Evolutionary conservation across 2,797 vertebrate genomes (phyloP).

Genomic region (Craterocephalus amniculus): DNA sequence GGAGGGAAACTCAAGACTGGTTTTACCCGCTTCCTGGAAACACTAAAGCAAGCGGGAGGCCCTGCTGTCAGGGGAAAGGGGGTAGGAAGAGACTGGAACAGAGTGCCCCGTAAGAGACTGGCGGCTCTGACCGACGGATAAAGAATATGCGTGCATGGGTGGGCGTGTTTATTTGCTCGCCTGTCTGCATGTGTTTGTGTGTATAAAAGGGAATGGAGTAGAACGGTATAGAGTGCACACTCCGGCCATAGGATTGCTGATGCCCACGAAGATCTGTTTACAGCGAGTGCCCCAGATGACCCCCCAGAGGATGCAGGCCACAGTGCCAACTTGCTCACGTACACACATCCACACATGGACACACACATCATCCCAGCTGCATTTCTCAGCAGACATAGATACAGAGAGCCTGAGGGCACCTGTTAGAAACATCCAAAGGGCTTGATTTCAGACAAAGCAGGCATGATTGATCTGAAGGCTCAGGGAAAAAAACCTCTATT

Average conservation of each 20-base stretch:
- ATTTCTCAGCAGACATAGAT: constrained; percentile 73
- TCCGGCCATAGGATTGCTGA: constrained; percentile 63
- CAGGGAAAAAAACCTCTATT: no score
- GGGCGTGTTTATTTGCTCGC: constrained; percentile 50
- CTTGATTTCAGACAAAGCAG: constrained; percentile 53
- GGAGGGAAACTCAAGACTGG: constrained; percentile 81
- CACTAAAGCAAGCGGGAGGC: constrained; percentile 70
- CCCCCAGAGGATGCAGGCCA: constrained; percentile 66
- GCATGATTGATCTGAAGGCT: background rate
- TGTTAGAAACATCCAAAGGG: constrained; percentile 67
- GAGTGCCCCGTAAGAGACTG: constrained; percentile 11
- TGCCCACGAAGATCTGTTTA: constrained; percentile 80
- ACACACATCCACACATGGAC: constrained; percentile 38
- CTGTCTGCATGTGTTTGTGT: constrained; percentile 18
- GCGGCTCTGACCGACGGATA: constrained; percentile 52
- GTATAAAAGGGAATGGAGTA: constrained; percentile 51
- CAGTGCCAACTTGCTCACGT: constrained; percentile 58
- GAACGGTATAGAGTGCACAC: constrained; percentile 61
- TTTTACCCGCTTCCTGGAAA: constrained; percentile 82
- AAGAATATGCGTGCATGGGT: constrained; percentile 53
- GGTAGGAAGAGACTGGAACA: constrained; percentile 38
- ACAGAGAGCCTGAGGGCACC: constrained; percentile 64
- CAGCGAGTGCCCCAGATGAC: constrained; percentile 71
- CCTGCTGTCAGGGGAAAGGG: constrained; percentile 56
- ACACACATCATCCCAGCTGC: constrained; percentile 47